These are phyloP conservation scores for Leptogaster cylindrica DNA, from an alignment of 2,888 invertebrate species.

Conservation along the genomic window DNA sequence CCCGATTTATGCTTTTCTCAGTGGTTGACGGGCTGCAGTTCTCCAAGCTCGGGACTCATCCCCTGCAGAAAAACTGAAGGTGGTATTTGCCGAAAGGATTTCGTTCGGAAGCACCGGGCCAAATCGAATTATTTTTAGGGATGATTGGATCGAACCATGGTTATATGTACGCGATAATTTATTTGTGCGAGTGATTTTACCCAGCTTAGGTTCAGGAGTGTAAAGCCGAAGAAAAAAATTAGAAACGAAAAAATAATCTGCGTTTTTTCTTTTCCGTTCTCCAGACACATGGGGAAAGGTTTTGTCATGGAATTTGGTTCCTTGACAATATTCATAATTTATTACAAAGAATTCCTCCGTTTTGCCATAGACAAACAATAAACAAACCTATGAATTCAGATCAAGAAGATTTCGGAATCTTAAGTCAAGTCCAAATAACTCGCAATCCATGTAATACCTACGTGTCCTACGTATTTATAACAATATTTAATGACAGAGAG, in stretches of 20 bases:
- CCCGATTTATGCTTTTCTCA: background rate
- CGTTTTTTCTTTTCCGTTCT: constrained; percentile 7
- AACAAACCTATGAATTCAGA: too few relatives aligned
- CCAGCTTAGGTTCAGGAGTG: constrained; percentile 16
- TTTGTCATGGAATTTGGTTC: background rate
- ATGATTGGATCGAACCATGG: background rate
- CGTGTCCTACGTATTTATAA: too few relatives aligned
- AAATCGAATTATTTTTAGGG: background rate
- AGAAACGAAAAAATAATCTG: constrained; percentile 19
- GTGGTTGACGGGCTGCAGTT: background rate
- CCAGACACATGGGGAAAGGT: background rate
- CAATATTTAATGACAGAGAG: too few relatives aligned
- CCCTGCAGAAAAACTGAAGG: background rate
- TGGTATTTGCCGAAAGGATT: constrained; percentile 12
- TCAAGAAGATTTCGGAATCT: too few relatives aligned
- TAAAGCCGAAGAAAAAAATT: constrained; percentile 6
- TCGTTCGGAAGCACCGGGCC: background rate
- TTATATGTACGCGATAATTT: constrained; percentile 32
- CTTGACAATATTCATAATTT: too few relatives aligned
- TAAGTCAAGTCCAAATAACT: too few relatives aligned
- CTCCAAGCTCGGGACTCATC: background rate
- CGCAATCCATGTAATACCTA: too few relatives aligned
- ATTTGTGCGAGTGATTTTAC: constrained; percentile 13
- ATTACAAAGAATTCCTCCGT: too few relatives aligned
- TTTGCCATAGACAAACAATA: too few relatives aligned